Base-by-base conservation (phyloP, 2,888 invertebrate species). In the Lasioglossum oenotherae region DNA sequence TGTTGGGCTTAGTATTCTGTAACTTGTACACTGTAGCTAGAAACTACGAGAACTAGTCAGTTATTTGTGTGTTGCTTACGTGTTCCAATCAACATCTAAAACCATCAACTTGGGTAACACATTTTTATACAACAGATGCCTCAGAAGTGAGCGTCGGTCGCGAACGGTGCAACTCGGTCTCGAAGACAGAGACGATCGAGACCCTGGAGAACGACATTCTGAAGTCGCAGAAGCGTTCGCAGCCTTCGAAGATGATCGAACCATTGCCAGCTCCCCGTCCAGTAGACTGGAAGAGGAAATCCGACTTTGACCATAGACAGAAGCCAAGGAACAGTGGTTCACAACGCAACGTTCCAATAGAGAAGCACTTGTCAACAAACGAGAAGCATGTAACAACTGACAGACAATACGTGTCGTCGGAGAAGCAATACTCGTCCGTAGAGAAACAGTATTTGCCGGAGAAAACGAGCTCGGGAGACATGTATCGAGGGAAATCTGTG, bases 181-280 rank as follows among this genome's bases (percentile, higher is more conserved):
- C 87, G 2, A 92, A 91, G 72, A 60, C 64, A 27, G 90, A 91
- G 57, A 49, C 69, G 4, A 49, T 81, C 27, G 90, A 92, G 3
- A 27, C 69, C 8, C 27, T 74, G 41, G 88, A 90, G 44, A 86
- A 57, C 19, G 88, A 85, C 5, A 67, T 82, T 19, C 6, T 57
- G 16, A 93, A 89, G 41, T 75, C 84, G 16, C 90, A 88, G 6
- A 92, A 91, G 78, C 91, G 88, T 64, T 80, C 89, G 0, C 92
- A 92, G 53, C 49, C 88, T 0, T 88, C 93, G 0, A 93, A 92
- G 88, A 94, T 94, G 86, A 95, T 95, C 53, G 95, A 95, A 81
- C 94, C 95, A 0, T 86, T 95, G 72, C 94, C 94, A 41, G 94
- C 93, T 41, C 93, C 94, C 23, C 94, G 93, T 81, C 87, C 88